Conservation (phyloP, 2,113 vertebrate genomes). For the Pachyramphus minor region DNA sequence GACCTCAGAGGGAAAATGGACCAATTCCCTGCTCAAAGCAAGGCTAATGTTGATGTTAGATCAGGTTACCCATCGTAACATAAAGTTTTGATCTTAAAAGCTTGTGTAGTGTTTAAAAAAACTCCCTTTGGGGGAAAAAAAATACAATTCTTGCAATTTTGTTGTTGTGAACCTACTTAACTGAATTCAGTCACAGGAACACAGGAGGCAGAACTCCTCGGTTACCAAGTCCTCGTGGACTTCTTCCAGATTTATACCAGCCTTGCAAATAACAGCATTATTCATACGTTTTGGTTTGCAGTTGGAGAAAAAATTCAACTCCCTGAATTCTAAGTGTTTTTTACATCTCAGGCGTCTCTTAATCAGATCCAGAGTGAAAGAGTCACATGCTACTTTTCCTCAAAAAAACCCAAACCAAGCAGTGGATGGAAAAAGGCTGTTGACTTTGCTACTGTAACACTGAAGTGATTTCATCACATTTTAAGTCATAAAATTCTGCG, state of each 20-base stretch:
- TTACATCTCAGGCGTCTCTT: neutral
- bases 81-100: neutral
- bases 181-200: neutral
- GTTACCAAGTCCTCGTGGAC: neutral
- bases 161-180: neutral
- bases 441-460: neutral
- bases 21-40: neutral
- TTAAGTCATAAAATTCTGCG: neutral
- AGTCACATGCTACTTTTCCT: neutral
- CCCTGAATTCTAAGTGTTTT: neutral
- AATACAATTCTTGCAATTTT: neutral
- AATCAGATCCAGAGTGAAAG: neutral
- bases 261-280: slow-evolving; percentile 4
- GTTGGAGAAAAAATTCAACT: neutral
- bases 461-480: neutral
- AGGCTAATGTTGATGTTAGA: neutral
- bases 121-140: neutral
- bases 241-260: slow-evolving; percentile 1
- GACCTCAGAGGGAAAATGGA: neutral
- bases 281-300: slow-evolving; percentile 1
- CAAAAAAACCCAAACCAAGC: neutral
- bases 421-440: neutral
- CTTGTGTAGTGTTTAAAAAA: neutral
- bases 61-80: neutral
- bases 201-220: neutral